Conservation (phyloP, 1,140 invertebrate species). For the Mylabris phalerata region DNA sequence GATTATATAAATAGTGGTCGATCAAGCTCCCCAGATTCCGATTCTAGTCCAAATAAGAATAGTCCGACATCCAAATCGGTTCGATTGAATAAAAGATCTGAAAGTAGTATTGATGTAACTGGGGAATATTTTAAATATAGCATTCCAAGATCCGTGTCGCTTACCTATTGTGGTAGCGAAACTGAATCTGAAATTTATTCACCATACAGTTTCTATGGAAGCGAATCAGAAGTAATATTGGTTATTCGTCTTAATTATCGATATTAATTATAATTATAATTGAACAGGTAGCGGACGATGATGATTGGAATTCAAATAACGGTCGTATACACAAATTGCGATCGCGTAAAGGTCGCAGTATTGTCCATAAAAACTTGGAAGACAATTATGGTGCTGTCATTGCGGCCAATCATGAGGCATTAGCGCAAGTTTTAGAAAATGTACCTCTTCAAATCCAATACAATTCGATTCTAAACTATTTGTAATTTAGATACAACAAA, state of each 20-base stretch:
- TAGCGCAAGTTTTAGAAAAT: conserved; percentile 76
- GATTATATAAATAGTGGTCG: conserved; percentile 53
- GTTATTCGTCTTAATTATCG: neutral
- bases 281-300: neutral
- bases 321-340: conserved; percentile 48
- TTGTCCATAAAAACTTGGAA: conserved; percentile 74
- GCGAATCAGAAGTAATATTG: conserved; percentile 42
- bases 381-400: conserved; percentile 83
- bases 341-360: conserved; percentile 66
- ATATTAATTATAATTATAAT: neutral
- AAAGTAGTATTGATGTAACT: conserved; percentile 45
- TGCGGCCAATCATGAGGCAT: conserved; percentile 80
- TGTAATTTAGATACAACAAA: conserved; percentile 58
- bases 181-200: conserved; percentile 75
- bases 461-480: neutral
- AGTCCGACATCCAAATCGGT: conserved; percentile 29
- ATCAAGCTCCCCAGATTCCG: conserved; percentile 59
- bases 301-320: conserved; percentile 44
- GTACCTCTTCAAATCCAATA: conserved; percentile 45
- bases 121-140: conserved; percentile 39
- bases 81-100: conserved; percentile 43
- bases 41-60: conserved; percentile 43
- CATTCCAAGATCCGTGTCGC: conserved; percentile 54
- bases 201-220: conserved; percentile 67
- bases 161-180: conserved; percentile 72